These are phyloP conservation scores for Globodera rostochiensis DNA, from an alignment of 1,140 invertebrate genomes.

Conservation along the genomic window DNA sequence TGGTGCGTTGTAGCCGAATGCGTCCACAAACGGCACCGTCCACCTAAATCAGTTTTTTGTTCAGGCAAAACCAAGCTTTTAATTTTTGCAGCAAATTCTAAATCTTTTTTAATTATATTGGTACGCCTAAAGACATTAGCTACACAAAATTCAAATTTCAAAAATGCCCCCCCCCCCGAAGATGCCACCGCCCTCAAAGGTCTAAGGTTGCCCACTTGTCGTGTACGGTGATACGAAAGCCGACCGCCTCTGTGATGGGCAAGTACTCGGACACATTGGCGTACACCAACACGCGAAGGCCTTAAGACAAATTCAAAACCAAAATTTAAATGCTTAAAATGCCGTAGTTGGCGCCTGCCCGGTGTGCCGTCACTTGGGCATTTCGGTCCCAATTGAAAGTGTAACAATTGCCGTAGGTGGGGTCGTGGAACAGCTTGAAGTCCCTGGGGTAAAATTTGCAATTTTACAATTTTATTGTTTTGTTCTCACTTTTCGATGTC, in stretches of 20 bases:
- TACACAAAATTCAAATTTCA: no score
- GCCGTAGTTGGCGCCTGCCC: slow-evolving; percentile 66
- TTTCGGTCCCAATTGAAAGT: slow-evolving; percentile 63
- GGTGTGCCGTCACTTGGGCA: slow-evolving; percentile 52
- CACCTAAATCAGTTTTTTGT: slow-evolving; percentile 3
- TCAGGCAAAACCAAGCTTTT: no score
- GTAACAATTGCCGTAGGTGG: slow-evolving; percentile 64
- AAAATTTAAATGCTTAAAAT: not conserved
- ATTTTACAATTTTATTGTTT: no score
- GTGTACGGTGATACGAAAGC: slow-evolving; percentile 64
- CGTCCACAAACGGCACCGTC: slow-evolving; percentile 63
- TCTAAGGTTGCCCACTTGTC: slow-evolving; percentile 51
- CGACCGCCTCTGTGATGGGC: slow-evolving; percentile 63
- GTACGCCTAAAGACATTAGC: no score
- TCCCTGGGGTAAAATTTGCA: slow-evolving; percentile 46
- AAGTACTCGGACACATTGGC: slow-evolving; percentile 64
- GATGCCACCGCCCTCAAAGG: no score
- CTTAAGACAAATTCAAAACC: slow-evolving; percentile 32
- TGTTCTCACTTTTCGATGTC: slow-evolving; percentile 58
- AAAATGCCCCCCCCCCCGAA: no score
- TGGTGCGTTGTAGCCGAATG: slow-evolving; percentile 62
- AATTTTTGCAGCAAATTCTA: no score
- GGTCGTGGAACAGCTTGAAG: slow-evolving; percentile 61
- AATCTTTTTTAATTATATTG: no score
- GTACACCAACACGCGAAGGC: slow-evolving; percentile 61